Evolutionary conservation across 2,113 vertebrate genomes (phyloP), one percentile per base, ranked within the genome.

Genomic region (Taurulus bubalis): DNA sequence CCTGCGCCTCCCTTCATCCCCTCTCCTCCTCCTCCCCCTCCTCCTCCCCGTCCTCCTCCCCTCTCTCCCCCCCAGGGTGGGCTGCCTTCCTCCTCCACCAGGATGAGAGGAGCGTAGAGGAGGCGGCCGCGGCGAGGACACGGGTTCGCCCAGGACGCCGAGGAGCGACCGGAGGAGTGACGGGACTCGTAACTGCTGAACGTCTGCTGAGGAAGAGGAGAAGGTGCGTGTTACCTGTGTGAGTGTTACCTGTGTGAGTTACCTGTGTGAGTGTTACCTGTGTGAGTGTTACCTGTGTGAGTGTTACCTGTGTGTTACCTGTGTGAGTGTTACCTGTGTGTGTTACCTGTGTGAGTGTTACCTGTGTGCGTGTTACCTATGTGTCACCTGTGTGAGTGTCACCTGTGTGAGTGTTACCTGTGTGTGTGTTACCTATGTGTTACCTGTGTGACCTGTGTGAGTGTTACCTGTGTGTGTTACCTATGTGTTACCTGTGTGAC

Each of bases 81-180:
- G 59, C 81, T 86, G 36, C 88, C 91, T 4, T 93, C 94, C 70
- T 95, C 96, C 28, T 97, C 95, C 91, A 97, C 95, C 89, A 97
- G 85, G 55, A 98, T 94, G 32, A 98, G 95, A 1, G 97, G 97
- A 6, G 96, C 96, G 4, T 97, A 97, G 10, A 97, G 95, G 4
- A 97, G 96, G n/a, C 94, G 95, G 0, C 96, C 92, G 0, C 92
- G 93, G 8, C 94, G 95, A 53, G 96, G 95, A 82, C 91, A 91
- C 4, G 95, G 94, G 63, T 95, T 96, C 0, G 96, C 96, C 97
- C 97, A 98, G 28, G 96, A 96, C 0, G 95, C 95, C 0, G 90
- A 85, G 24, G 92, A 90, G 65, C 78, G 93, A 0, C 88, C 93
- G 40, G 83, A 72, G 6, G 82, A 86, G 32, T 51, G 87, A n/a